Percentiles rank a stretch among this genome's conserved stretches.
phyloP scores from a whole-genome alignment of 2,888 invertebrate genomes.

The Agriopis aurantiaria region DNA sequence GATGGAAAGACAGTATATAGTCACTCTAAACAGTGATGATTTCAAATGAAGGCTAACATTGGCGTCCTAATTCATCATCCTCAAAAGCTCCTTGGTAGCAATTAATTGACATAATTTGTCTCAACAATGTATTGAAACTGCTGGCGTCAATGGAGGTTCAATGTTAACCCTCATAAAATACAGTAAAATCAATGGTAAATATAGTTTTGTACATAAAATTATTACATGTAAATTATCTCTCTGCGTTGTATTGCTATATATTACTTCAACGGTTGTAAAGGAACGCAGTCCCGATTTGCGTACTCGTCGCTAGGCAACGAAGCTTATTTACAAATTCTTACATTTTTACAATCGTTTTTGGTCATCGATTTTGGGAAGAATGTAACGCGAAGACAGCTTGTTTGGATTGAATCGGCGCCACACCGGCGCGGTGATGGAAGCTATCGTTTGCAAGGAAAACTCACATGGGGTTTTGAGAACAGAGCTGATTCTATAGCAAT shows the following conservation, averaged over 20 bases:
- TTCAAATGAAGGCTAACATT: neutral
- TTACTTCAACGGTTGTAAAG: slow-evolving; percentile 16
- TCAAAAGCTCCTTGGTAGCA: neutral
- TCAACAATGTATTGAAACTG: neutral
- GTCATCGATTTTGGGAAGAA: slow-evolving; percentile 78
- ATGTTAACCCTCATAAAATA: neutral
- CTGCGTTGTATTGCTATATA: neutral
- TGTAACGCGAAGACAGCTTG: slow-evolving; percentile 59
- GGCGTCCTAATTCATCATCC: neutral
- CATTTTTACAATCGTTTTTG: slow-evolving; percentile 69
- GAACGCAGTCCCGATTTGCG: slow-evolving; percentile 47
- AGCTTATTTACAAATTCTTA: slow-evolving; percentile 67
- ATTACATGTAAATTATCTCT: neutral
- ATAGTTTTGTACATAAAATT: neutral
- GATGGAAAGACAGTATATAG: neutral
- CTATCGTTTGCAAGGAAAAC: slow-evolving; percentile 22
- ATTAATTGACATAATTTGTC: neutral
- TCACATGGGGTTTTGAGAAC: neutral
- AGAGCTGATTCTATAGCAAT: neutral
- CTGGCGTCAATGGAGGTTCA: neutral
- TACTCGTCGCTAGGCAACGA: slow-evolving; percentile 69
- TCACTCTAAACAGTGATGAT: neutral
- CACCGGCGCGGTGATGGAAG: slow-evolving; percentile 13
- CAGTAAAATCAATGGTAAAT: neutral
- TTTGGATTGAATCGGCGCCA: slow-evolving; percentile 22